A percentile compares a stretch with the other conserved stretches of the same genome.
phyloP scores from a whole-genome alignment of 2,797 vertebrate genomes.

The Typhlichthys eigenmanni region DNA sequence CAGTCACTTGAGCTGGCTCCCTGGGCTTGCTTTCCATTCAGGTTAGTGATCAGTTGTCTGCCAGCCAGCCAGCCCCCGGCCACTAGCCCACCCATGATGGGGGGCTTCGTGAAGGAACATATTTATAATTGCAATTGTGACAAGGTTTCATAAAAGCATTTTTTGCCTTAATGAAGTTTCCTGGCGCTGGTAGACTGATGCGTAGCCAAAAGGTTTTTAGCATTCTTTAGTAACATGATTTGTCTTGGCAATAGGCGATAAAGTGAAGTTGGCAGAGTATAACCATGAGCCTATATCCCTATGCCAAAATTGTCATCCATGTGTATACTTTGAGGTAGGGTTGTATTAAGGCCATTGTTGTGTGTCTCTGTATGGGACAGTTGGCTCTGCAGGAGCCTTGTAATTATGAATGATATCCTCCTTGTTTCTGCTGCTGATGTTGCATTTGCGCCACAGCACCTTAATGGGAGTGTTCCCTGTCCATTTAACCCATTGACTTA shows the following conservation, averaged over 20 bases:
- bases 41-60: constrained; percentile 80
- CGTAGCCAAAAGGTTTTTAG: constrained; percentile 76
- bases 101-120: constrained; percentile 75
- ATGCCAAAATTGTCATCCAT: constrained; percentile 76
- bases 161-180: constrained; percentile 75
- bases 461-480: constrained; percentile 44
- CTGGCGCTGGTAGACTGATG: constrained; percentile 63
- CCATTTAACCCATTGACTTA: constrained; percentile 63
- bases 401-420: constrained; percentile 79
- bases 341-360: constrained; percentile 78
- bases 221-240: constrained; percentile 79
- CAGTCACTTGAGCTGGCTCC: constrained; percentile 81
- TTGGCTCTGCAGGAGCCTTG: constrained; percentile 72
- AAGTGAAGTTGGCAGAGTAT: constrained; percentile 71
- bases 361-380: constrained; percentile 64
- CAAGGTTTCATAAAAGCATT: constrained; percentile 79
- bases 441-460: constrained; percentile 73
- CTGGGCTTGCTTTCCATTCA: constrained; percentile 79
- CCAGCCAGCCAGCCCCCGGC: constrained; percentile 64
- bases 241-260: constrained; percentile 77
- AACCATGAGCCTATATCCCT: constrained; percentile 71
- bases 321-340: constrained; percentile 75
- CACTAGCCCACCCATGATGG: constrained; percentile 80
- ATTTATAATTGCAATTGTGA: constrained; percentile 79
- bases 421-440: constrained; percentile 70